Evolutionary conservation across 2,888 invertebrate genomes (phyloP), one percentile per base, ranked within the genome.

Genomic region (Lordiphosa fenestrarum): DNA sequence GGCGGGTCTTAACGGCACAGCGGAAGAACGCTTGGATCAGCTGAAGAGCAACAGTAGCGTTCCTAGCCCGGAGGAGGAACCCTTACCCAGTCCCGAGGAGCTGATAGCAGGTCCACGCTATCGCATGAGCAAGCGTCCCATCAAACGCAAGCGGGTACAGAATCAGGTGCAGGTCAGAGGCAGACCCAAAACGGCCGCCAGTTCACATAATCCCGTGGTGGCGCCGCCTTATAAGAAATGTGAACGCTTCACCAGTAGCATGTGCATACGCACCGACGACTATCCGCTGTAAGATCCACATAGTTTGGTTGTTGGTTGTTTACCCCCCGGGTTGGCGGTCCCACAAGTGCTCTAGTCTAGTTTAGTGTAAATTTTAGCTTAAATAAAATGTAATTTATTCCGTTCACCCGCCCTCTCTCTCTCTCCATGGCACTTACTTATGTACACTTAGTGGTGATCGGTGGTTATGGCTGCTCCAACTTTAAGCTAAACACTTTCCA

Each of bases 241-340:
- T 82, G 94, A 93, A 78, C 91, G 93, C 65, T 94, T 95, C 78
- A 93, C 94, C 3, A 93, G 93, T 74, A 93, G 93, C 2, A 90
- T 95, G 75, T 95, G 95, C 85, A 90, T 95, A 50, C 93, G 93
- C 65, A 91, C 93, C 19, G 91, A 92, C 7, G 94, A 95, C 85
- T 95, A 95, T 89, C 95, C 95, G 25, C 92, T 93, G 95, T 95
- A 90, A 92, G 94, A 91, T 65, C 42, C 64, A 35, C 19, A 19
- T 35, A 36, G 33, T 21, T 54, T 49, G 57, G 66, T 63, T 56
- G 10, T 10, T 30, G 30, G 30, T 30, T n/a, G n/a, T n/a, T 30
- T 30, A 30, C 30, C 30, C 10, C 30, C 30, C 30, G 30, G 30
- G 9, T 30, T 30, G 30, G 30, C 30, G 30, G 30, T 30, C 30